Base-by-base conservation (phyloP, 2,113 vertebrate genomes). In the Gymnocephalus cernua region DNA sequence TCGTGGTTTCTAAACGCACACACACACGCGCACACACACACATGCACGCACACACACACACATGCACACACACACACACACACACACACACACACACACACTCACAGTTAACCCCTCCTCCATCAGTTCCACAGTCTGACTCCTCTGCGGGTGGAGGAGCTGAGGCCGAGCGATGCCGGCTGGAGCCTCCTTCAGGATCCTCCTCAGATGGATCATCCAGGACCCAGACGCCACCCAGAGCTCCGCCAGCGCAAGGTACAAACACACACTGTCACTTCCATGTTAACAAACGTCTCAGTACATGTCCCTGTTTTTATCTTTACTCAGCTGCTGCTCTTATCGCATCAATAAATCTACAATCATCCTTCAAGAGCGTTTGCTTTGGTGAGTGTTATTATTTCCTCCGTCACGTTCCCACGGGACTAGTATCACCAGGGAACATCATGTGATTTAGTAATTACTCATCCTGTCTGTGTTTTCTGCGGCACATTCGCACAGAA, bases 81-180 rank as follows among this genome's bases (percentile, higher is more conserved):
- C 29, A 29, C 29, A 4, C 29, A 29, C 29, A 29, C 56, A 38
- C 58, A 23, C 35, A 45, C 16, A 53, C 29, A 14, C n/a, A 8
- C 38, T 47, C n/a, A n/a, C n/a, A n/a, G 58, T 0, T 68, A 18
- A 75, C 54, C 14, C 47, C 0, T 77, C 74, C 65, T 66, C 64
- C 48, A 0, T 62, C 80, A 93, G 93, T 92, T 94, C 77, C 93
- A 96, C 79, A 87, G 88, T 66, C 64, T 95, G 66, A 92, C 86
- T 69, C 89, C 93, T 64, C 56, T 93, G 62, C 85, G 83, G 21
- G 48, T 88, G 41, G 93, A 93, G 89, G 78, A 88, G 79, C 44
- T 48, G 82, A 80, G 64, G 54, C 66, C 35, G 0, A 70, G 41
- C 15, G 81, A 47, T 1, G 77, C 47, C 12, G 67, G 29, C 71